Conservation (phyloP, 2,797 vertebrate genomes). For the Megalops cyprinoides region DNA sequence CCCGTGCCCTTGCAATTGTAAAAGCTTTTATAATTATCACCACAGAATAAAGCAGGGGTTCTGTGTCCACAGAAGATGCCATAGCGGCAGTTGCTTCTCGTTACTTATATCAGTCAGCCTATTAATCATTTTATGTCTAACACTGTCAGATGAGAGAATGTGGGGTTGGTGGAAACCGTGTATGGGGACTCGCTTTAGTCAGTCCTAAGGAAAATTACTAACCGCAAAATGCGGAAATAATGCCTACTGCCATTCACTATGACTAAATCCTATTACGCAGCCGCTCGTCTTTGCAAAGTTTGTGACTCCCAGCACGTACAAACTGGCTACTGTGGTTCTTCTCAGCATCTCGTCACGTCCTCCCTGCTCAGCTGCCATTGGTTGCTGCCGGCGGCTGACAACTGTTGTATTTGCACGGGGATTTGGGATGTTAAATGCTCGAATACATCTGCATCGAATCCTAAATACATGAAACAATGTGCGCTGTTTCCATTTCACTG, state of each 20-base stretch:
- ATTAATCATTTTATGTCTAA: neutral
- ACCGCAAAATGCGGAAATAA: neutral
- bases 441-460: too few species aligned
- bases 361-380: conserved; percentile 4
- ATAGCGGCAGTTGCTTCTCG: neutral
- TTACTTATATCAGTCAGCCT: neutral
- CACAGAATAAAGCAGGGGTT: neutral
- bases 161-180: too few species aligned
- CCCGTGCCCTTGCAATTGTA: neutral
- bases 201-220: neutral
- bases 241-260: neutral
- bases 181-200: too few species aligned
- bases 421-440: too few species aligned
- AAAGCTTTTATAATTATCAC: neutral
- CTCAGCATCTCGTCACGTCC: neutral
- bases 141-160: neutral
- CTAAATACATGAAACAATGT: neutral
- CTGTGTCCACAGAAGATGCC: neutral
- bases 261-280: neutral
- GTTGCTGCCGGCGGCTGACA: neutral
- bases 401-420: too few species aligned
- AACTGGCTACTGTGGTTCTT: neutral
- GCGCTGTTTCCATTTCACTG: neutral
- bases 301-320: conserved; percentile 22
- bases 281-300: neutral